A percentile compares a stretch with the other conserved stretches of the same genome.
These are phyloP conservation scores for Silurus lanzhouensis DNA, from an alignment of 2,797 vertebrate species.

Conservation along the genomic window DNA sequence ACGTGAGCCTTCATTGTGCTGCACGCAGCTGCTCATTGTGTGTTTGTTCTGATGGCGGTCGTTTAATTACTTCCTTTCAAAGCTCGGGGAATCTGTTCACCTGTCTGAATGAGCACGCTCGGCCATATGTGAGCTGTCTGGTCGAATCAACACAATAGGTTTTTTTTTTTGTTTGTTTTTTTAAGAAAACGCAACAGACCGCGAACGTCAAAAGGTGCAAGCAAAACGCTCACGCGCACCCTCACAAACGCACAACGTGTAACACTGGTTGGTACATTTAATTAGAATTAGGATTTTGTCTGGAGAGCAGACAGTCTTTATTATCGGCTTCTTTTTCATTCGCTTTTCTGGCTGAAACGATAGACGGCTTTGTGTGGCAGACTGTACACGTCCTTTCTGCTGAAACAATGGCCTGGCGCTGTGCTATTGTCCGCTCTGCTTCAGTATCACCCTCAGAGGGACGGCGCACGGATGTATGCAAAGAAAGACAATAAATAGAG, in stretches of 20 bases:
- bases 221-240: neutral
- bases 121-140: slow-evolving; percentile 55
- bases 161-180: neutral
- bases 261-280: neutral
- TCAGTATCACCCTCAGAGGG: neutral
- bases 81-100: slow-evolving; percentile 18
- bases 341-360: slow-evolving; percentile 13
- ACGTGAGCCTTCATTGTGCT: neutral
- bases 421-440: slow-evolving; percentile 27
- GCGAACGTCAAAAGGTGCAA: slow-evolving; percentile 7
- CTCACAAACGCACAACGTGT: neutral
- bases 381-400: slow-evolving; percentile 10
- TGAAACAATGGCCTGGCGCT: slow-evolving; percentile 37
- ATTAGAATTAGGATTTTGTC: slow-evolving; percentile 32
- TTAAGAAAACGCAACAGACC: slow-evolving; percentile 28
- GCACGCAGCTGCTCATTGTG: slow-evolving; percentile 30
- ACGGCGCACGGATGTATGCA: neutral
- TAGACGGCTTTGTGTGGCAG: slow-evolving; percentile 33
- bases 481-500: slow-evolving; percentile 1
- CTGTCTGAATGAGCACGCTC: slow-evolving; percentile 38
- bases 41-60: slow-evolving; percentile 13
- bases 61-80: slow-evolving; percentile 25
- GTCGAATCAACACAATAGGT: slow-evolving; percentile 53
- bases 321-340: slow-evolving; percentile 26
- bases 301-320: slow-evolving; percentile 23